Evolutionary conservation across 92 coral and sea anemone species (phyloP).

Genomic region (Meandrina meandrites): DNA sequence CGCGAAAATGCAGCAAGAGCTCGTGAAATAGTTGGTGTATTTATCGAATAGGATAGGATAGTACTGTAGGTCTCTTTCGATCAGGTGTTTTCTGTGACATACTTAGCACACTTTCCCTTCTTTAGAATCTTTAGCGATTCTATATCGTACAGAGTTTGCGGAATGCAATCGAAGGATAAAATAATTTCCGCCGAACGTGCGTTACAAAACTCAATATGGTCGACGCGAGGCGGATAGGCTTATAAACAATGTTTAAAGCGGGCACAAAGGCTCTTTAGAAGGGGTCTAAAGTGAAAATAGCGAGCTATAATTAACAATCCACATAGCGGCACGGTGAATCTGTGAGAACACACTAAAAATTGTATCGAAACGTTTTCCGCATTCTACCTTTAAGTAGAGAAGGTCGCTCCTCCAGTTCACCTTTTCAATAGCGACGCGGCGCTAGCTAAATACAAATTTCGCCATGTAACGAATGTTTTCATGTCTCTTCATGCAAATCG

Average conservation of each 20-base stretch:
- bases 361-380: background rate
- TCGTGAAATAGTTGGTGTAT: background rate
- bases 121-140: background rate
- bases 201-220: slow-evolving; percentile 1
- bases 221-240: background rate
- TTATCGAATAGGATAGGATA: slow-evolving; percentile 7
- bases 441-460: background rate
- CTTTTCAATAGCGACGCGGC: background rate
- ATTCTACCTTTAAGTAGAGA: background rate
- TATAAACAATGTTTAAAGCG: slow-evolving; percentile 15
- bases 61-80: background rate
- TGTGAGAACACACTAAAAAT: background rate
- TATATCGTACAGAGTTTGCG: background rate
- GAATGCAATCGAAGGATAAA: slow-evolving; percentile 5
- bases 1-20: slow-evolving; percentile 28
- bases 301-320: slow-evolving; percentile 16
- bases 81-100: slow-evolving; percentile 32
- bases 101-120: slow-evolving; percentile 20
- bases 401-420: background rate
- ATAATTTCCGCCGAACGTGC: background rate
- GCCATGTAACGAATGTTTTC: slow-evolving; percentile 11
- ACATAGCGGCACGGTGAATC: background rate
- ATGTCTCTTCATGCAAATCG: slow-evolving; percentile 10
- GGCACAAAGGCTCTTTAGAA: background rate
- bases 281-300: slow-evolving; percentile 6